Percentiles rank a stretch among this genome's conserved stretches.
Conservation (phyloP, 2,113 vertebrate species). For the Pygoscelis adeliae region DNA sequence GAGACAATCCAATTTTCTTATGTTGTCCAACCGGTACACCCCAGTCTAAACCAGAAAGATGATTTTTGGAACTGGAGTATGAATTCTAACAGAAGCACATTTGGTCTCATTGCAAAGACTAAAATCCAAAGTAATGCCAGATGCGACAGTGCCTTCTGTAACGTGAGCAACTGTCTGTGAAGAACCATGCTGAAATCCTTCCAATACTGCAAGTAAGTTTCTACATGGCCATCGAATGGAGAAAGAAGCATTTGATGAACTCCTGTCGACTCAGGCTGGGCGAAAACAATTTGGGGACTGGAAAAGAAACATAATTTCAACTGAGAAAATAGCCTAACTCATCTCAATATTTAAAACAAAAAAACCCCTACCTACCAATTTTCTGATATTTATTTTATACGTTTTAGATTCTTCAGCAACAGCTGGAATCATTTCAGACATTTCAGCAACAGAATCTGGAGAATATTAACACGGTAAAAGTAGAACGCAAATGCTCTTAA, state of each 20-base stretch:
- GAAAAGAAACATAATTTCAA: neutral
- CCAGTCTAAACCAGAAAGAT: neutral
- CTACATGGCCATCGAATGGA: neutral
- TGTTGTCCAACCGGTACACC: neutral
- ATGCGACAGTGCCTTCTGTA: neutral
- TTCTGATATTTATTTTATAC: neutral
- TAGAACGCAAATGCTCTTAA: neutral
- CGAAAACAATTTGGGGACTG: neutral
- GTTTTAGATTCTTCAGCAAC: slow-evolving; percentile 63
- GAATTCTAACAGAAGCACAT: neutral
- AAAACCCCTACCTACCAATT: neutral
- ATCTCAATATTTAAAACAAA: neutral
- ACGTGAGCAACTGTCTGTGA: neutral
- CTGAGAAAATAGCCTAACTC: neutral
- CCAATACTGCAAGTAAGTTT: neutral
- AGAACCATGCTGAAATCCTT: neutral
- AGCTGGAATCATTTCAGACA: slow-evolving; percentile 65
- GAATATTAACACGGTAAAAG: slow-evolving; percentile 63
- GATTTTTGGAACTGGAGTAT: neutral
- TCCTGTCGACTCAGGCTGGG: neutral
- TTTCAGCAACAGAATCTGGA: slow-evolving; percentile 67
- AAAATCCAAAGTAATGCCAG: neutral
- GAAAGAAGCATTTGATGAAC: neutral
- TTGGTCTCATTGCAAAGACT: neutral
- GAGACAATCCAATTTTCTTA: neutral